phyloP scores from a whole-genome alignment of 2,888 invertebrate species.

The Dryobotodes eremita region DNA sequence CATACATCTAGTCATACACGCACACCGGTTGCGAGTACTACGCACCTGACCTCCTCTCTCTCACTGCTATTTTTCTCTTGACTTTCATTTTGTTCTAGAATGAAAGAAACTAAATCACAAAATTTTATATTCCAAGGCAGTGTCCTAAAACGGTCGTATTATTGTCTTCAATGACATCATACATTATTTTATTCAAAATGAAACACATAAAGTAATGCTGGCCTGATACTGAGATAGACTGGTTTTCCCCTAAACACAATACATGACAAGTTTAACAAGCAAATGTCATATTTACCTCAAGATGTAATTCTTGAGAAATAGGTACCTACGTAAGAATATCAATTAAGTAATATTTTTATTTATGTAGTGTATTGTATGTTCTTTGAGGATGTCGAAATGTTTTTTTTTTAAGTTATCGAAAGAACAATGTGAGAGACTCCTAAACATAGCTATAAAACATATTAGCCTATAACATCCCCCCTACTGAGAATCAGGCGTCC shows the following conservation, averaged over 20 bases:
- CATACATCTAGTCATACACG: too few relatives aligned
- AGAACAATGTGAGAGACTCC: not conserved
- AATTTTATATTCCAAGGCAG: constrained; percentile 33
- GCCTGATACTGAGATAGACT: constrained; percentile 39
- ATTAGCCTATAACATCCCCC: too few relatives aligned
- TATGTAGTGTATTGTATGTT: not conserved
- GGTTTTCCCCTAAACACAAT: constrained; percentile 55
- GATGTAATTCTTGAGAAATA: constrained; percentile 15
- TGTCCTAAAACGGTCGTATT: constrained; percentile 27
- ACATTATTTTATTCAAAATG: constrained; percentile 45
- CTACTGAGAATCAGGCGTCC: not conserved
- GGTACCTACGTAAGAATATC: not conserved
- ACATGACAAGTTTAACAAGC: constrained; percentile 18
- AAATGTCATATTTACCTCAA: constrained; percentile 54
- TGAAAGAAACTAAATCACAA: constrained; percentile 22
- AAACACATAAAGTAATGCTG: constrained; percentile 38
- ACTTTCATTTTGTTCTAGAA: constrained; percentile 2
- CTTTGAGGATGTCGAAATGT: not conserved
- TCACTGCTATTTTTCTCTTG: too few relatives aligned
- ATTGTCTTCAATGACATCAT: constrained; percentile 61
- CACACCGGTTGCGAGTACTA: too few relatives aligned
- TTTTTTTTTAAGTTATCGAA: not conserved
- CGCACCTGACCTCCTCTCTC: too few relatives aligned
- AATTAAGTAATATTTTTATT: not conserved
- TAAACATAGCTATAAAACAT: not conserved